Evolutionary conservation across 2,113 vertebrate genomes (phyloP), one percentile per base, ranked within the genome.

Genomic region (Cranoglanis bouderius): DNA sequence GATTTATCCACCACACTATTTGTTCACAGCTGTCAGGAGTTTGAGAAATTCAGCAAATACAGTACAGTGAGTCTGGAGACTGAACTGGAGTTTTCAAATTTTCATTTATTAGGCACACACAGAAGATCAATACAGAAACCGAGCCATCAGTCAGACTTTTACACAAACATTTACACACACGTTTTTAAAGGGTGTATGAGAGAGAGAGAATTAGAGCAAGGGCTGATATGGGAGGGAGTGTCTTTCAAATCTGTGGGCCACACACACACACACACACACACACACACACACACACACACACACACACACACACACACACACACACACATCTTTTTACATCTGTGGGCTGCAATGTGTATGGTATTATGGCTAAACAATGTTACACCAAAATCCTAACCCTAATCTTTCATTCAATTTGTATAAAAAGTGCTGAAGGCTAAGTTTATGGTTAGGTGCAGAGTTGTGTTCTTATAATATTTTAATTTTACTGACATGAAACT

Each of bases 21-120:
- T 81, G 78, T 55, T 81, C 78, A 57, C n/a, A 38, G 49, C 78
- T 82, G 78, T 82, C 78, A 82, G 51, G 78, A 82, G n/a, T 82
- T 80, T 80, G 49, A n/a, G 29, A 78, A 49, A 78, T 78, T 53
- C n/a, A 2, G 29, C n/a, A 81, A 51, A 53, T 53, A 53, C 46
- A 18, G 12, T 32, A 53, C 49, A 32, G 29, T 9, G 26, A 80
- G 49, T 32, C 78, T 53, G 46, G 29, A 35, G 46, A 53, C 49
- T 81, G n/a, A 32, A 53, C 49, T 81, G 49, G 7, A 53, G 29
- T 81, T 81, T 81, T 55, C 13, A 32, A 53, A 53, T 81, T 53
- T 53, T 81, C 49, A 53, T 81, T 53, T 81, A 55, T 81, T 81
- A 81, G 29, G 46, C 46, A 35, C 43, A 49, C 14, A n/a, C 26